Conservation (phyloP, 2,797 vertebrate genomes). For the Champsocephalus esox region DNA sequence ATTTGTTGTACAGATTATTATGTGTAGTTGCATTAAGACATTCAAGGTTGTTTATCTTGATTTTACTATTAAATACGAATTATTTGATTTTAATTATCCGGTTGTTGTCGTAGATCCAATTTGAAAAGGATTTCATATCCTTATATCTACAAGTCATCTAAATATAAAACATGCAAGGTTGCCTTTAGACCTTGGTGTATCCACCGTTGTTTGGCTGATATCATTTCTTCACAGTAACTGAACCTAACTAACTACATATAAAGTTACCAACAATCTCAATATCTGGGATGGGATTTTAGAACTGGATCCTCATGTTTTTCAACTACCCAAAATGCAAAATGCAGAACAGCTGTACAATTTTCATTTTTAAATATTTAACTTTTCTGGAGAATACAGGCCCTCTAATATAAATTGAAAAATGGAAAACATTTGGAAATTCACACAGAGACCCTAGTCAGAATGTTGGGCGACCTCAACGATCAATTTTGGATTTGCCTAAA, state of each 20-base stretch:
- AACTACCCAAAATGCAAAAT: constrained; percentile 1
- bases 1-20: neutral
- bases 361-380: neutral
- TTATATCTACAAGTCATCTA: constrained; percentile 7
- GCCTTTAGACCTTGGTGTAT: constrained; percentile 17
- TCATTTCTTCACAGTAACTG: constrained; percentile 22
- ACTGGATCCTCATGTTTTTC: constrained; percentile 16
- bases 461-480: neutral
- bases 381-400: neutral
- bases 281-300: constrained; percentile 29
- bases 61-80: neutral
- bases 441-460: neutral
- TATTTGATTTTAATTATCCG: neutral
- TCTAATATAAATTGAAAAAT: neutral
- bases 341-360: neutral
- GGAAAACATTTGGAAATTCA: neutral
- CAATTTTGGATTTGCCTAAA: neutral
- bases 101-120: neutral
- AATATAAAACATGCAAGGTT: constrained; percentile 31
- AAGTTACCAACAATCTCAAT: constrained; percentile 24
- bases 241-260: constrained; percentile 25
- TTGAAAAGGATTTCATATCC: neutral
- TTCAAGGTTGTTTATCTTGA: neutral
- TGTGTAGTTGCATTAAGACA: neutral
- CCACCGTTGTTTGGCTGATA: constrained; percentile 21